Conservation (phyloP, 2,797 vertebrate species). For the Acanthis flammea region DNA sequence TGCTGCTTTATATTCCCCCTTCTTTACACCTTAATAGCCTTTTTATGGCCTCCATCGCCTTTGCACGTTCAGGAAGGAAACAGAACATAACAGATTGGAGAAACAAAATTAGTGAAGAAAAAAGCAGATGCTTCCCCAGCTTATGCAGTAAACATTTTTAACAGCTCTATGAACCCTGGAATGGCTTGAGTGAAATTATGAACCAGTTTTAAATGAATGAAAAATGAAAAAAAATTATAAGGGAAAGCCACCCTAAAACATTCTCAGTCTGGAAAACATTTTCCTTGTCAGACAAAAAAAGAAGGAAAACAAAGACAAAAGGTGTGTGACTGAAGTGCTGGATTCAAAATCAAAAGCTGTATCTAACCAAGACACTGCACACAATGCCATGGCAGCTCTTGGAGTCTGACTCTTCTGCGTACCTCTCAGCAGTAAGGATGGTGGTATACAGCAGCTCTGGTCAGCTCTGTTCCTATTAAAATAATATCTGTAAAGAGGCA, state of each 20-base stretch:
- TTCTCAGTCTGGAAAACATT: not conserved
- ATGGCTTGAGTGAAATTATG: not conserved
- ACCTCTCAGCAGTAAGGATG: not conserved
- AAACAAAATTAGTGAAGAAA: not conserved
- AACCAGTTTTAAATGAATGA: not conserved
- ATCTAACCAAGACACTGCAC: not conserved
- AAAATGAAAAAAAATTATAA: no score
- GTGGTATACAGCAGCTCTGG: not conserved
- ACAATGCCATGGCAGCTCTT: not conserved
- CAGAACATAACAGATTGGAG: not conserved
- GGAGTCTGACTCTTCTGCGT: not conserved
- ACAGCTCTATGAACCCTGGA: not conserved
- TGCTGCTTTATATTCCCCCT: not conserved
- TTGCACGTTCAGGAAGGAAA: slow-evolving; percentile 1
- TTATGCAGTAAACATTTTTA: not conserved
- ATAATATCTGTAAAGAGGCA: not conserved
- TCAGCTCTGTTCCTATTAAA: not conserved
- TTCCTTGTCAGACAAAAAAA: not conserved
- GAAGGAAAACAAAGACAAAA: not conserved
- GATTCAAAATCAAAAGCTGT: not conserved
- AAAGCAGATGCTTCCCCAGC: not conserved
- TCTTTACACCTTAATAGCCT: not conserved
- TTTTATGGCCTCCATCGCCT: not conserved
- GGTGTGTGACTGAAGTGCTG: not conserved
- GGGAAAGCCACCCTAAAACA: not conserved